Conservation (phyloP, 1,140 invertebrate species). For the Pseudomyrmex gracilis region DNA sequence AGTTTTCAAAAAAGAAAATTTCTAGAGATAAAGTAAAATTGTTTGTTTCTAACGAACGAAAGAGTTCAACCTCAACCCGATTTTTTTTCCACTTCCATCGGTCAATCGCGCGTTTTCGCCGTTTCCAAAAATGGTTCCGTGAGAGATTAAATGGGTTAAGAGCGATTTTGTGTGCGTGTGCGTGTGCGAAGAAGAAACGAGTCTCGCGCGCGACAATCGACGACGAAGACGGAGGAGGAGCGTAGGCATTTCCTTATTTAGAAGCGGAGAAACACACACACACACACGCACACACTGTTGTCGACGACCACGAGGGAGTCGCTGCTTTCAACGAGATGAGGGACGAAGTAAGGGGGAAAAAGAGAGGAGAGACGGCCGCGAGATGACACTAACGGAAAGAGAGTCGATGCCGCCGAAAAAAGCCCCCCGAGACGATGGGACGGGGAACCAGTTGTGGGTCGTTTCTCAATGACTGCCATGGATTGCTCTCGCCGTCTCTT, state of each 20-base stretch:
- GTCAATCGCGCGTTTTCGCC: conserved; percentile 13
- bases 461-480: conserved; percentile 37
- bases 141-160: conserved; percentile 52
- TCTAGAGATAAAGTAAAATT: too few species aligned
- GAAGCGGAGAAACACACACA: conserved; percentile 72
- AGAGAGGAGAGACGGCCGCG: background rate
- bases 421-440: background rate
- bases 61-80: background rate
- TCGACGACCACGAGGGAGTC: background rate
- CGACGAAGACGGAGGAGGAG: conserved; percentile 61
- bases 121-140: conserved; percentile 49
- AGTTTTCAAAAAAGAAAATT: too few species aligned
- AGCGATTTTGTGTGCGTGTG: background rate
- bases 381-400: conserved; percentile 47
- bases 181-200: conserved; percentile 10
- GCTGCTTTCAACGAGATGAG: background rate
- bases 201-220: conserved; percentile 45
- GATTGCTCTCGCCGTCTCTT: background rate
- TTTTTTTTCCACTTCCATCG: conserved; percentile 34
- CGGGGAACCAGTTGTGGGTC: background rate
- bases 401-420: conserved; percentile 51
- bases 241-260: conserved; percentile 80
- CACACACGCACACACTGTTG: conserved; percentile 29
- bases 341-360: conserved; percentile 1
- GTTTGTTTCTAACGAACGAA: background rate